A percentile compares a stretch with the other conserved stretches of the same genome.
Evolutionary conservation across 2,888 invertebrate genomes (phyloP).

Genomic region (Synanthedon vespiformis): DNA sequence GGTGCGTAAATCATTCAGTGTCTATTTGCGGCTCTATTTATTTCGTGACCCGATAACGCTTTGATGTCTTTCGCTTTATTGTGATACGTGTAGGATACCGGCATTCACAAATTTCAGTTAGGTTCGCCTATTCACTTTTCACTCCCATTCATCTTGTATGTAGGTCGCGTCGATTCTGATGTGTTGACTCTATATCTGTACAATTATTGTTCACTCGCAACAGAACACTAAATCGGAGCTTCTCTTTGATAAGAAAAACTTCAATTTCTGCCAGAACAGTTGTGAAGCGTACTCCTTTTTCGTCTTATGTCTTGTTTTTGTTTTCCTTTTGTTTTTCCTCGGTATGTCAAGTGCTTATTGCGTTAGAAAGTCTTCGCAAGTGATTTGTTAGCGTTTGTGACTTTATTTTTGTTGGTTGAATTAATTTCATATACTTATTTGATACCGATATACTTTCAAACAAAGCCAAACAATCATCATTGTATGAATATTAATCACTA

Average conservation of each 20-base stretch:
- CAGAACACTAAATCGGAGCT: not conserved
- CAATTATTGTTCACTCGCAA: not conserved
- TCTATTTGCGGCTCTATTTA: conserved; percentile 23
- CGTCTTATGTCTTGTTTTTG: not conserved
- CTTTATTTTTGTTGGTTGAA: no score
- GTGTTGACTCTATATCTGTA: not conserved
- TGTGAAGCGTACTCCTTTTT: not conserved
- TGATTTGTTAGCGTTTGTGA: no score
- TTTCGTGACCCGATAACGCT: conserved; percentile 23
- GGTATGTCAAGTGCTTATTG: no score
- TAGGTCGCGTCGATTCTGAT: not conserved
- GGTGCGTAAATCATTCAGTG: conserved; percentile 23
- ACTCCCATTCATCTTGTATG: not conserved
- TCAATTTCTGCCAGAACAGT: not conserved
- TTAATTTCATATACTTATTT: no score
- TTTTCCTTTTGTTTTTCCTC: not conserved
- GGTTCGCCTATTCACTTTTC: not conserved
- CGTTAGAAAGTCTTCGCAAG: no score
- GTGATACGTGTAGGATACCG: conserved; percentile 14
- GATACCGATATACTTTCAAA: no score
- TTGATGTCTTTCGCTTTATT: conserved; percentile 29
- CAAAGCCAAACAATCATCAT: no score
- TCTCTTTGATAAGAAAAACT: not conserved
- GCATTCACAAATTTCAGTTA: not conserved
- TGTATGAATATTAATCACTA: no score